Evolutionary conservation across 2,797 vertebrate species (phyloP).

Genomic region (Amphiprion clarkii): DNA sequence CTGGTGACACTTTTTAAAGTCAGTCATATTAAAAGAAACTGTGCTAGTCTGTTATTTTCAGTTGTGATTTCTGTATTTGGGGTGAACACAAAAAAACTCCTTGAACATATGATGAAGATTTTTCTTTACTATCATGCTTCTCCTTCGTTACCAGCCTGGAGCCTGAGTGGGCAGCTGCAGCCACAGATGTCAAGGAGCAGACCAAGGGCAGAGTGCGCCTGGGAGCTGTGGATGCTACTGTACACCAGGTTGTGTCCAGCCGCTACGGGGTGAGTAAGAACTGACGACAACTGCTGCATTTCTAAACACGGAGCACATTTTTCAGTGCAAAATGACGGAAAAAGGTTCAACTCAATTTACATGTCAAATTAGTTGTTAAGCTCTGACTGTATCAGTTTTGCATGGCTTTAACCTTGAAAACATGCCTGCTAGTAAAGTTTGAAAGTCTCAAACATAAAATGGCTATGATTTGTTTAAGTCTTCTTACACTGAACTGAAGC

Average conservation of each 20-base stretch:
- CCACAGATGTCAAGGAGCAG: constrained; percentile 92
- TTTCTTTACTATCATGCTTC: not conserved
- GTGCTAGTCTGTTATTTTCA: not conserved
- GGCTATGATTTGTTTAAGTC: not conserved
- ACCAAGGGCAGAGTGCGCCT: constrained; percentile 95
- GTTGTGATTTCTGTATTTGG: not conserved
- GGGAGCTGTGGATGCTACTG: constrained; percentile 94
- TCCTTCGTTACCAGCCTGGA: constrained; percentile 85
- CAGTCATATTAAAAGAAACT: not conserved
- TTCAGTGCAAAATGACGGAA: too few relatives aligned
- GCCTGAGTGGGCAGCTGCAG: constrained; percentile 97
- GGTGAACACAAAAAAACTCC: not conserved
- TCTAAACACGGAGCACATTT: too few relatives aligned
- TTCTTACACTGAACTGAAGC: not conserved
- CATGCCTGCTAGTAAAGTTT: too few relatives aligned
- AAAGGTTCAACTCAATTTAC: not conserved
- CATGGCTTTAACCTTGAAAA: too few relatives aligned
- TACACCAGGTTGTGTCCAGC: constrained; percentile 89
- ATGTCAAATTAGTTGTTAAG: too few relatives aligned
- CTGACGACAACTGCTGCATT: not conserved
- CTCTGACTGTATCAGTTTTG: too few relatives aligned
- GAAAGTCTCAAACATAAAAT: not conserved
- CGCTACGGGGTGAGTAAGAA: constrained; percentile 91
- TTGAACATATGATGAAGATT: not conserved
- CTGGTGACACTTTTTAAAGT: not conserved